Percentiles rank a stretch among this genome's conserved stretches.
Conservation (phyloP, 1,140 invertebrate genomes). For the Phymorhynchus buccinoides region DNA sequence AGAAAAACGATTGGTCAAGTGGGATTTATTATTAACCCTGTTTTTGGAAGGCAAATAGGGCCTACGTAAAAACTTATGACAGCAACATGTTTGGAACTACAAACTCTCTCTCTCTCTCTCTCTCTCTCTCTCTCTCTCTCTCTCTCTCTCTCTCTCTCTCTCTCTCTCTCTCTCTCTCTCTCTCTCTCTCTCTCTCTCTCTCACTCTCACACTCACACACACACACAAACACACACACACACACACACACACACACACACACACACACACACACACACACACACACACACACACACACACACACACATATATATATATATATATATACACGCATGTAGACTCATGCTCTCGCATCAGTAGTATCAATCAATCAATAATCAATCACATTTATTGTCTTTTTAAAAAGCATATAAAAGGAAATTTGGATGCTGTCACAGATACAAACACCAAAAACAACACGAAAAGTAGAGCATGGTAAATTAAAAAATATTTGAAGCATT, state of each 20-base stretch:
- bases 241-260: not conserved
- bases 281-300: not conserved
- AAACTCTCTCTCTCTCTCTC: not conserved
- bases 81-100: no score
- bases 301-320: not conserved
- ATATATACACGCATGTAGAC: not conserved
- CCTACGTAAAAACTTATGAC: no score
- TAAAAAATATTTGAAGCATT: no score
- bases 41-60: no score
- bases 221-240: not conserved
- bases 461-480: no score
- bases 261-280: not conserved
- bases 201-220: no score
- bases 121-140: not conserved
- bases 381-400: no score
- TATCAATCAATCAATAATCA: not conserved
- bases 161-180: no score
- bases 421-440: no score
- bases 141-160: not conserved
- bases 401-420: no score
- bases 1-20: not conserved
- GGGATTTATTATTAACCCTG: no score
- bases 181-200: not conserved
- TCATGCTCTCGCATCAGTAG: not conserved
- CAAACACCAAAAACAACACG: no score